Evolutionary conservation across 2,888 invertebrate species (phyloP), one percentile per base, ranked within the genome.

Genomic region (Noctua janthe): DNA sequence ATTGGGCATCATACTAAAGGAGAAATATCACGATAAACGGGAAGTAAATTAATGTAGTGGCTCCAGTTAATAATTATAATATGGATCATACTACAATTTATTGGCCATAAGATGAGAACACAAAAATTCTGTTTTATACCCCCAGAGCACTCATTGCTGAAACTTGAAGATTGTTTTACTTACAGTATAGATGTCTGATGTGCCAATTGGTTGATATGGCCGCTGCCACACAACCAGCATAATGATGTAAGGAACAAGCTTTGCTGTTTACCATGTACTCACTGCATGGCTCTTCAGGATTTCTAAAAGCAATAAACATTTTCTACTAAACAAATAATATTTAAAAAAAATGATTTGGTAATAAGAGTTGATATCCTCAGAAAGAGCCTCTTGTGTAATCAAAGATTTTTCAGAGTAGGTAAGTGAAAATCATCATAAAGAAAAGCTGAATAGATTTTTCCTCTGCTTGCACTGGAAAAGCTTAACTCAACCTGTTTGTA

Each of bases 141-240:
- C 23, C 0, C n/a, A 59, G 59, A 59, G n/a, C 56, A 8, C 23
- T 23, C 7, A n/a, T 1, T 67, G 43, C 23, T 72, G 29, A 35
- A 13, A 35, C 35, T 35, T 51, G 13, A 51, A 35, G 13, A 15
- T 20, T 23, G 4, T 43, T 23, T 23, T 35, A 67, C 67, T 74
- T 35, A 67, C 66, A 2, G 23, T 20, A 23, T 49, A 67, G 66
- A 23, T 11, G 6, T 67, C 23, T 35, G 35, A 35, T 23, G n/a
- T 67, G 20, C 17, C 47, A 17, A 29, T 47, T 29, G 29, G 43
- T n/a, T 3, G 17, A 35, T 17, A 13, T 49, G 4, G 39, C 13
- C 0, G 29, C 59, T 49, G n/a, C 17, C 17, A 51, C 39, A 95
- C 99, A 98, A 93, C 99, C 99, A 91, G 99, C 99, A 13, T 4